Evolutionary conservation across 1,140 invertebrate species (phyloP).

Genomic region (Aphidius gifuensis): DNA sequence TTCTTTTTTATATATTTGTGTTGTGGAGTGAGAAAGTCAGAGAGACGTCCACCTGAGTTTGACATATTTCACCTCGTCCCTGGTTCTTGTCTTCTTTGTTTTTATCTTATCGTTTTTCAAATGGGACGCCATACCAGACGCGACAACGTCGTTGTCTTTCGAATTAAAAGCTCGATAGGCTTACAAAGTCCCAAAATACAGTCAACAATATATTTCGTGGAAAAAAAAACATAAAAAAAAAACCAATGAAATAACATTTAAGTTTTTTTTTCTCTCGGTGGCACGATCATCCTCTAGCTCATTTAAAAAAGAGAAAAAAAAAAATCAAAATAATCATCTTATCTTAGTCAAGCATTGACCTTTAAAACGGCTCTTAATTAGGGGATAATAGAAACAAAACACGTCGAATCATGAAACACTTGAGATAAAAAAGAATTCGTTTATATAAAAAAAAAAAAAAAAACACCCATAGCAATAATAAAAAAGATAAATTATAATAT

Average conservation of each 20-base stretch:
- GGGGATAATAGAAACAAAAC: conserved; percentile 51
- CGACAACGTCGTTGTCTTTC: conserved; percentile 23
- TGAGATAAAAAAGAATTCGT: conserved; percentile 37
- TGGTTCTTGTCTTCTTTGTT: conserved; percentile 22
- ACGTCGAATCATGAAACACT: conserved; percentile 47
- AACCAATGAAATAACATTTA: conserved; percentile 1
- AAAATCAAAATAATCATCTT: conserved; percentile 7
- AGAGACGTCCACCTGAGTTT: conserved; percentile 17
- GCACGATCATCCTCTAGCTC: neutral
- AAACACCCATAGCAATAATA: neutral
- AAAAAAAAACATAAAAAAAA: conserved; percentile 13
- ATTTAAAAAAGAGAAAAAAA: no score
- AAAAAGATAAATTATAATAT: neutral
- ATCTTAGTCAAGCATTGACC: conserved; percentile 24
- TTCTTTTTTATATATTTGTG: no score
- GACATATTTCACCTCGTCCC: conserved; percentile 26
- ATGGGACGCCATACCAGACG: neutral
- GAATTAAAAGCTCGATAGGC: conserved; percentile 27
- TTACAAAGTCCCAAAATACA: conserved; percentile 10
- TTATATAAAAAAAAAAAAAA: neutral
- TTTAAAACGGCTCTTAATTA: conserved; percentile 52
- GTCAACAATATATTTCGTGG: conserved; percentile 15
- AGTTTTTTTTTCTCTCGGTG: neutral
- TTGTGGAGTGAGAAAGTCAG: conserved; percentile 23
- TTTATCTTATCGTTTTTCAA: conserved; percentile 21